Percentiles rank a stretch among this genome's conserved stretches.
These are phyloP conservation scores for Stegophylla sp. DNA, from an alignment of 2,888 invertebrate genomes.

Conservation along the genomic window DNA sequence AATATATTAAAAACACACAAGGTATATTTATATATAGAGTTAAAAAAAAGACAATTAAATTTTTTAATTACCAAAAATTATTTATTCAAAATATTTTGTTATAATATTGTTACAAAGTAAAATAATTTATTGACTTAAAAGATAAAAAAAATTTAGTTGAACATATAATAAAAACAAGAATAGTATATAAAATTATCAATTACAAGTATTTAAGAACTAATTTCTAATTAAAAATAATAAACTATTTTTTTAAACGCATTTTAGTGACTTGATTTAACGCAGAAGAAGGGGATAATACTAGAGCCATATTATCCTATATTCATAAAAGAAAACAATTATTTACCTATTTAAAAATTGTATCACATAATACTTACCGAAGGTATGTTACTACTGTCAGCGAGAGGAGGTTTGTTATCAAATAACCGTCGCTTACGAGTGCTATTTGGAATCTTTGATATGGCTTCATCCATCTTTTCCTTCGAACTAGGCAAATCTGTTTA, in stretches of 20 bases:
- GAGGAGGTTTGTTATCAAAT: constrained; percentile 43
- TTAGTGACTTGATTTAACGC: constrained; percentile 25
- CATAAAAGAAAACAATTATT: neutral
- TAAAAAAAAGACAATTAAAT: too few relatives aligned
- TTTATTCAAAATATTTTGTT: too few relatives aligned
- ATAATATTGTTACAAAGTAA: too few relatives aligned
- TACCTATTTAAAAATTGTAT: neutral
- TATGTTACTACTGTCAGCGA: constrained; percentile 31
- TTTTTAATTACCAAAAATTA: too few relatives aligned
- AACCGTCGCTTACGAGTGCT: constrained; percentile 42
- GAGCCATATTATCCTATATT: constrained; percentile 21
- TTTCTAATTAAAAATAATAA: neutral
- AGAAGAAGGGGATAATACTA: constrained; percentile 8
- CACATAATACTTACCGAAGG: constrained; percentile 11
- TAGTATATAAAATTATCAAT: neutral
- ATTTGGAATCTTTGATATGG: constrained; percentile 20
- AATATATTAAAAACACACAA: too few relatives aligned
- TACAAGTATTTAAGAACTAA: neutral
- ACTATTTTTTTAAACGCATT: constrained; percentile 24
- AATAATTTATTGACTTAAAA: too few relatives aligned
- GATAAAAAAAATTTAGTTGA: too few relatives aligned
- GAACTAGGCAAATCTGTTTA: constrained; percentile 1
- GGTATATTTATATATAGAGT: too few relatives aligned
- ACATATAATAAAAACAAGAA: too few relatives aligned
- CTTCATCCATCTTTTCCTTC: constrained; percentile 23